A percentile compares a stretch with the other conserved stretches of the same genome.
These are phyloP conservation scores for Galbula dea DNA, from an alignment of 2,113 vertebrate species.

Conservation along the genomic window DNA sequence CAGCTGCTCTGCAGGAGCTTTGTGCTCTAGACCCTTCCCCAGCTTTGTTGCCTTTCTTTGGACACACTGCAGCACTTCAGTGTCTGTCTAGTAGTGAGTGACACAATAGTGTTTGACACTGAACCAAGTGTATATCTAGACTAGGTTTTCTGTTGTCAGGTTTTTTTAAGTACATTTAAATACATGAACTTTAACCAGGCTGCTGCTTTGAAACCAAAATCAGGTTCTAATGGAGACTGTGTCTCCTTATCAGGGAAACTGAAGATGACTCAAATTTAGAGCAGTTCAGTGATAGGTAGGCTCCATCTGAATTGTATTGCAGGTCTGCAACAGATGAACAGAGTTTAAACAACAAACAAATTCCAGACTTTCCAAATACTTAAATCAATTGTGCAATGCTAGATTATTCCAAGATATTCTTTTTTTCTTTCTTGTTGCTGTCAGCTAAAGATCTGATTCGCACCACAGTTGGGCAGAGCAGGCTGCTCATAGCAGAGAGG, in stretches of 20 bases:
- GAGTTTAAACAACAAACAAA: background rate
- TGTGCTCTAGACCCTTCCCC: no score
- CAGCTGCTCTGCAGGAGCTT: no score
- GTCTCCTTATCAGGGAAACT: background rate
- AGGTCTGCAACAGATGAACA: background rate
- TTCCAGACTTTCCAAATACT: background rate
- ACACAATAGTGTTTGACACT: background rate
- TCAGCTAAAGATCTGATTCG: constrained; percentile 87
- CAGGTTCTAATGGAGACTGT: background rate
- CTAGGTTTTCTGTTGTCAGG: background rate
- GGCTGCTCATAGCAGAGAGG: constrained; percentile 87
- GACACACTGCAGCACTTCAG: no score
- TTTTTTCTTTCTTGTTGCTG: background rate
- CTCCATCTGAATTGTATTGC: background rate
- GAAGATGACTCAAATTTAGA: background rate
- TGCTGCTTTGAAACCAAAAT: background rate
- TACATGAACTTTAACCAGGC: background rate
- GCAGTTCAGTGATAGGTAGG: background rate
- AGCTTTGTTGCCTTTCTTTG: no score
- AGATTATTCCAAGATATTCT: background rate
- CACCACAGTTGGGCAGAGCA: constrained; percentile 85
- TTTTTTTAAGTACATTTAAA: background rate
- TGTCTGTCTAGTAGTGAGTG: no score
- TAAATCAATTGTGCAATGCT: background rate
- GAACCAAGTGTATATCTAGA: background rate